Evolutionary conservation across 2,797 vertebrate species (phyloP).

Genomic region (Crax fasciolata): DNA sequence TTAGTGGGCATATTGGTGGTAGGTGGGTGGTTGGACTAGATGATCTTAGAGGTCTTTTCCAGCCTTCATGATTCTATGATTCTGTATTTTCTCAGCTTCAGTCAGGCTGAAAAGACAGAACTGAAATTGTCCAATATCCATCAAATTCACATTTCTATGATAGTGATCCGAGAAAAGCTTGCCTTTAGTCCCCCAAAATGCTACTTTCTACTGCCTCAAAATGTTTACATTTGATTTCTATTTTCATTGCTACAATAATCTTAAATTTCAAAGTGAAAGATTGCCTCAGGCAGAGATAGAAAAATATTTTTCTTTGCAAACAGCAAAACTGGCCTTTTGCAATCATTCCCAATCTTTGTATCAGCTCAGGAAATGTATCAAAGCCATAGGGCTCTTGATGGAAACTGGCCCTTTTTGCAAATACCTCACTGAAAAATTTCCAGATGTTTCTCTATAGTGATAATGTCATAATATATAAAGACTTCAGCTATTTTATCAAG

Average conservation of each 20-base stretch:
- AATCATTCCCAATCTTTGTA: background rate
- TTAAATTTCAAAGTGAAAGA: slow-evolving; percentile 1
- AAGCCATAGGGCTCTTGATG: background rate
- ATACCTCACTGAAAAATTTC: background rate
- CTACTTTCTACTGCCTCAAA: background rate
- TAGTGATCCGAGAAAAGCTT: background rate
- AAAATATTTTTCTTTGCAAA: background rate
- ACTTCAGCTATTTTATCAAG: background rate
- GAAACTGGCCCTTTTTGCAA: background rate
- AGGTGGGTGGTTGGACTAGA: too few species aligned
- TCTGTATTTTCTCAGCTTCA: background rate
- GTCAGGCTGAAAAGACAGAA: background rate
- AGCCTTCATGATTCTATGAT: too few species aligned
- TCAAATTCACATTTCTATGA: background rate
- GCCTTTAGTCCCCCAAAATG: background rate
- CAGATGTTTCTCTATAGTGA: background rate
- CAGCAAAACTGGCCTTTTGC: background rate
- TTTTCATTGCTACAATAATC: background rate
- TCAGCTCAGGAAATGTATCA: background rate
- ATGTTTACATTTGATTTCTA: background rate
- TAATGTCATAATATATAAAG: background rate
- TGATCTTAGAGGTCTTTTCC: too few species aligned
- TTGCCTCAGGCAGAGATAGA: background rate
- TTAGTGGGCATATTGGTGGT: too few species aligned
- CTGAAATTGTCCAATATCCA: background rate